Percentiles rank a stretch among this genome's conserved stretches.
Evolutionary conservation across 2,113 vertebrate species (phyloP).

Genomic region (Chaetura pelagica): DNA sequence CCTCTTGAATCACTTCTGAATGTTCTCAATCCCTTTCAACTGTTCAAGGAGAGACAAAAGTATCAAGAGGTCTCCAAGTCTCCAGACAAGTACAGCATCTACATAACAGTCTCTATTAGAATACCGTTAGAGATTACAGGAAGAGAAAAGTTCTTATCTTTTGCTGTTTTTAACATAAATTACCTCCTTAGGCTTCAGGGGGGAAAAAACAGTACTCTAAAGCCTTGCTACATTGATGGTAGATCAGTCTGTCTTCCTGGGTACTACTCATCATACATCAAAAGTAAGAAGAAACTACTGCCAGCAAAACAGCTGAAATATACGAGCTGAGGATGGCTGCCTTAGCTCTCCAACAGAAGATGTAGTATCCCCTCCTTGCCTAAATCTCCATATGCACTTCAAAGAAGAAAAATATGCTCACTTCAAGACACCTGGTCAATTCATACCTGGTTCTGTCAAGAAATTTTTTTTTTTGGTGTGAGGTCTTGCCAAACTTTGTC

Average conservation of each 20-base stretch:
- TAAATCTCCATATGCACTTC: neutral
- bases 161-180: neutral
- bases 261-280: neutral
- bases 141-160: neutral
- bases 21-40: neutral
- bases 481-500: neutral
- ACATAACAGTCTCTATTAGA: neutral
- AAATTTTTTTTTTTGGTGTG: fast-evolving
- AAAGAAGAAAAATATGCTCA: neutral
- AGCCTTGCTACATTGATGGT: neutral
- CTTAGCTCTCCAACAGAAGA: neutral
- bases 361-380: neutral
- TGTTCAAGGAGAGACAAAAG: neutral
- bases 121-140: neutral
- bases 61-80: neutral
- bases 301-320: neutral
- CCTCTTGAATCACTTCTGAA: neutral
- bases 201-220: neutral
- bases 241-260: neutral
- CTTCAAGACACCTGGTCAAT: neutral
- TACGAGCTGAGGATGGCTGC: neutral
- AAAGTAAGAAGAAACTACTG: neutral
- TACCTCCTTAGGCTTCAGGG: neutral
- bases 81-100: neutral
- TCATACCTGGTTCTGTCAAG: neutral